Evolutionary conservation across 2,113 vertebrate genomes (phyloP), one percentile per base, ranked within the genome.

Genomic region (Nyctereutes procyonoides): DNA sequence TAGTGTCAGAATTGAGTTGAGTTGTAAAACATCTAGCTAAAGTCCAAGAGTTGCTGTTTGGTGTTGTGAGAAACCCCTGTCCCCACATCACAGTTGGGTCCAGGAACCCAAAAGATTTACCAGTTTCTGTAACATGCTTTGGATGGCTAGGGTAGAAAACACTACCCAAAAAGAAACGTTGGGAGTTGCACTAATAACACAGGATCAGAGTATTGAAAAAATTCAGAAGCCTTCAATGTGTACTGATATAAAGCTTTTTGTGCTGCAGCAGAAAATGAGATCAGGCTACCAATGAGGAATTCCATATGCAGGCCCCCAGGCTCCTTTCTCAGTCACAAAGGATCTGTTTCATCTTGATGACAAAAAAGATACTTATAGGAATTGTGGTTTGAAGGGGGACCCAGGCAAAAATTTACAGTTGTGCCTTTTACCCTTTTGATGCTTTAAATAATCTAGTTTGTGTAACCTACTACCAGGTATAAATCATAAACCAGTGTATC

Each of bases 291-390:
- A 56, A 12, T 48, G 10, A 79, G 17, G 11, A 83, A 88, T 71
- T 88, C 13, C 8, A 28, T 26, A 58, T 51, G 26, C 32, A 90
- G n/a, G 8, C 0, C 1, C 26, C 2, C 53, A 85, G 2, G 1
- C 1, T 65, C 62, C 17, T 82, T 87, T 87, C 15, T 65, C 28
- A 38, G 22, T 86, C 35, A 38, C 9, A 73, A 82, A 60, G 2
- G 11, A 77, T 38, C 7, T n/a, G 17, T 32, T n/a, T 76, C 32
- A 26, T 14, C 3, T 67, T 87, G 69, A 83, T 71, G n/a, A 95
- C 30, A 28, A 56, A 90, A 58, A 58, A 30, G 14, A 19, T 69
- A 11, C 22, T 1, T 63, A 7, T 9, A 43, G 8, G 24, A 88
- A 93, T 89, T 43, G 12, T 80, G 22, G 15, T 88, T 95, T 77